Percentiles rank a stretch among this genome's conserved stretches.
Evolutionary conservation across 2,113 vertebrate genomes (phyloP).

Genomic region (Callocephalon fimbriatum): DNA sequence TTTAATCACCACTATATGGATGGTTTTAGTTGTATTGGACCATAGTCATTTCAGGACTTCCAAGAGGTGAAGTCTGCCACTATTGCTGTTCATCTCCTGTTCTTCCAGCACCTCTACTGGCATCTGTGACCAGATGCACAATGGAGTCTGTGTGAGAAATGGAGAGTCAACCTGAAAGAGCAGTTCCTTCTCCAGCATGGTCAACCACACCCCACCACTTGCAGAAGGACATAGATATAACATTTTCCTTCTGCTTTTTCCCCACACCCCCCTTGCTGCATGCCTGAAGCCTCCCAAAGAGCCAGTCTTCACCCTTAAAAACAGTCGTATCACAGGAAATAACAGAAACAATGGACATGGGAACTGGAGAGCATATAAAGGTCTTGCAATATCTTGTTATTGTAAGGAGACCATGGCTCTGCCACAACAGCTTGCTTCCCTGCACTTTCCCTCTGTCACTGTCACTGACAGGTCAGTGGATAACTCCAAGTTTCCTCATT

Average conservation of each 20-base stretch:
- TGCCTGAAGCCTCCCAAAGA: neutral
- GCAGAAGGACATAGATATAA: neutral
- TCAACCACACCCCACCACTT: neutral
- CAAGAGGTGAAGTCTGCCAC: neutral
- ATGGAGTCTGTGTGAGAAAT: neutral
- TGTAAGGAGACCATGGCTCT: neutral
- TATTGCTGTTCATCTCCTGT: neutral
- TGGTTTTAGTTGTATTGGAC: neutral
- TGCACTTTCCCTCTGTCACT: neutral
- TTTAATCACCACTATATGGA: neutral
- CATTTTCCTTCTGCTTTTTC: neutral
- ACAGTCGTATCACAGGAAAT: neutral
- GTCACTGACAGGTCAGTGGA: accelerated
- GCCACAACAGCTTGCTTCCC: neutral
- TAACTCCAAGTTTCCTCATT: neutral
- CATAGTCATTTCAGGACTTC: neutral
- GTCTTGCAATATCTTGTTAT: neutral
- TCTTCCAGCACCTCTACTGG: neutral
- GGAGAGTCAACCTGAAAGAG: neutral
- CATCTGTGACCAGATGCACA: neutral
- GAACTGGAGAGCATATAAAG: neutral
- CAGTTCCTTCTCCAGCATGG: neutral
- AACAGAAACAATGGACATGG: neutral
- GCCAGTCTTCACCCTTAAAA: neutral
- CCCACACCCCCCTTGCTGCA: neutral